Evolutionary conservation across 2,888 invertebrate species (phyloP), one percentile per base, ranked within the genome.

Genomic region (Ephialtes manifestator): DNA sequence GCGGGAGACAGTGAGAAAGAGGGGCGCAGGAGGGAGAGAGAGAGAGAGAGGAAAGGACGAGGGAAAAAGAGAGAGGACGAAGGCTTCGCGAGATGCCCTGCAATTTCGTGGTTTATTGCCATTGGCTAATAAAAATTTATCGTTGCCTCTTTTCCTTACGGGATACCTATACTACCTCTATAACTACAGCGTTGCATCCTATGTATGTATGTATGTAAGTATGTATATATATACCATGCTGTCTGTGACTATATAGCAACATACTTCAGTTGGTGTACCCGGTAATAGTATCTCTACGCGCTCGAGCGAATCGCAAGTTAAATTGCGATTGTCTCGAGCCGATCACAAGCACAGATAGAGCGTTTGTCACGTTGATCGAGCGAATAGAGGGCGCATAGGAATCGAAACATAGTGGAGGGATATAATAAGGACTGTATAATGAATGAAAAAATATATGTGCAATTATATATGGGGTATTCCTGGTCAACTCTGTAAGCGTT

Each of bases 51-150:
- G 43, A 11, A 31, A 31, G 74, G 39, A 28, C 31, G 43, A 48
- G 20, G 15, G 46, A 48, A 60, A 31, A 60, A 31, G 60, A 75
- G 63, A 75, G 53, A 58, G 8, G 10, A 10, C 10, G 10, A 39
- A 39, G 43, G 68, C 53, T 67, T 58, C 74, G 75, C 68, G 67
- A 77, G 80, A 84, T 79, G 84, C 75, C 67, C 82, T 75, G 82
- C 83, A 86, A 86, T 86, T 86, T 86, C 80, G 82, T 83, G 82
- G 77, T 86, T 86, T 86, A 86, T 86, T 82, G 86, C 82, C 79
- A 77, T 77, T 80, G 86, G 86, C 84, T 86, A 86, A 86, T 86
- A 86, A 86, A 86, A 86, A 84, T 86, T 84, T 86, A 86, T 86
- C 82, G 82, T 83, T 85, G 68, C 74, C 79, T 75, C 63, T 70